A percentile compares a stretch with the other conserved stretches of the same genome.
phyloP scores from a whole-genome alignment of 1,140 invertebrate genomes.

The Drosophila ercepeae region DNA sequence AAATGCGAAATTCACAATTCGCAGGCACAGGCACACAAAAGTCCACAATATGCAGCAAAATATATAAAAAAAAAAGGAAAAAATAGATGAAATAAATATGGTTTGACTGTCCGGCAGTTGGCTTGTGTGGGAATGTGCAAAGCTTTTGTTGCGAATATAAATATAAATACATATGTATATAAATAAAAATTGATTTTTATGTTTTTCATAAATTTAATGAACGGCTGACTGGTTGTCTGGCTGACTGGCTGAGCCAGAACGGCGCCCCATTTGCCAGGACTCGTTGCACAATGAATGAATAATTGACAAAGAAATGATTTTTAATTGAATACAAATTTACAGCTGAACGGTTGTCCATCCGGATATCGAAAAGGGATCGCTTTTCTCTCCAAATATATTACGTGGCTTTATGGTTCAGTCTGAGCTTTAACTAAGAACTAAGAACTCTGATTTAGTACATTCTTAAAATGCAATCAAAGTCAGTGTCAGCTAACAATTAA shows the following conservation, averaged over 20 bases:
- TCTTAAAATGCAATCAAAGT: conserved; percentile 12
- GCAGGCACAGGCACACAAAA: background rate
- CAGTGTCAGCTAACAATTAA: conserved; percentile 29
- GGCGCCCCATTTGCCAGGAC: conserved; percentile 37
- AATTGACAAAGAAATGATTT: conserved; percentile 68
- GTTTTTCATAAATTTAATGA: conserved; percentile 58
- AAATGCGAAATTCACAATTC: conserved; percentile 38
- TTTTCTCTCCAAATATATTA: too few relatives aligned
- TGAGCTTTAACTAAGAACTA: too few relatives aligned
- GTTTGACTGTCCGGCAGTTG: conserved; percentile 3
- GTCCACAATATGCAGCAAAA: background rate
- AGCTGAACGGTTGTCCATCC: conserved; percentile 51
- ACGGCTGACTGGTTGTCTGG: conserved; percentile 43
- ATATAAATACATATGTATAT: conserved; percentile 1
- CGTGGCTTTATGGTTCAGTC: too few relatives aligned
- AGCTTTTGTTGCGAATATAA: conserved; percentile 10
- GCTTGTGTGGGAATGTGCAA: conserved; percentile 1
- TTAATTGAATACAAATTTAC: conserved; percentile 68
- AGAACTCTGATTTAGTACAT: too few relatives aligned
- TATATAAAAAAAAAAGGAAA: conserved; percentile 17
- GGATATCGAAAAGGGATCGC: conserved; percentile 3
- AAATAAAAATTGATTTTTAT: conserved; percentile 47
- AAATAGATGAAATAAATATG: conserved; percentile 36
- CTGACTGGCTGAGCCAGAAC: conserved; percentile 18
- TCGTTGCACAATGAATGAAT: conserved; percentile 61